Base-by-base conservation (phyloP, 2,113 vertebrate species). In the Entomyzon cyanotis region DNA sequence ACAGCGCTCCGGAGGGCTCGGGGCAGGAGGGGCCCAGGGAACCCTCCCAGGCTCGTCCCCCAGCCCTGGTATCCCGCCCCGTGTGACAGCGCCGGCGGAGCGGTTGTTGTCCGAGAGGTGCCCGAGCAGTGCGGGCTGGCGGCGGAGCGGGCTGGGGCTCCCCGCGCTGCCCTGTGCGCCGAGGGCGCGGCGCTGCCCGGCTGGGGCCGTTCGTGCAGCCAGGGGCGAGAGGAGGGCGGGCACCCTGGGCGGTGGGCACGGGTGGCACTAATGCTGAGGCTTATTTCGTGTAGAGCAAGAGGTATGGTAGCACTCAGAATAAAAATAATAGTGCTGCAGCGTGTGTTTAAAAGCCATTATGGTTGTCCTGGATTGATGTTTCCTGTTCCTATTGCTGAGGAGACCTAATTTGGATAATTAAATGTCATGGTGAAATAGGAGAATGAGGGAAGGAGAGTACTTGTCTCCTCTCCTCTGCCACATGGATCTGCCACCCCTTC, bases 331-430 rank as follows among this genome's bases (percentile, higher is more conserved):
- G 19, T 3, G 14, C 47, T n/a, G 49, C 42, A 10, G 15, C 1
- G 0, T 69, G 58, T 64, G 44, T 31, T 86, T 73, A 46, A 80
- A 62, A 89, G 71, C 18, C 47, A 5, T 52, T 60, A 0, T 11
- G 41, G 15, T 31, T 84, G 84, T 65, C 70, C 86, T 77, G 87
- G 71, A 27, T 91, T 92, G 58, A 1, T 37, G 20, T 50, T 91
- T 81, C 81, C 50, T 52, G 62, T 42, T 46, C 24, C 75, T 69
- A 1, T 21, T 53, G 76, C 68, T 58, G 59, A 28, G 73, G 76
- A 77, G 80, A 20, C 76, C 59, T 91, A 73, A 39, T 89, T 89
- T 92, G 76, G 87, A 8, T 91, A 95, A 91, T 81, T 49, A 87
- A 84, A 87, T 81, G 86, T 77, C 80, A 18, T 0, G 55, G 87